These are phyloP conservation scores for Spondyliosoma cantharus DNA, from an alignment of 2,797 vertebrate species.

Conservation along the genomic window DNA sequence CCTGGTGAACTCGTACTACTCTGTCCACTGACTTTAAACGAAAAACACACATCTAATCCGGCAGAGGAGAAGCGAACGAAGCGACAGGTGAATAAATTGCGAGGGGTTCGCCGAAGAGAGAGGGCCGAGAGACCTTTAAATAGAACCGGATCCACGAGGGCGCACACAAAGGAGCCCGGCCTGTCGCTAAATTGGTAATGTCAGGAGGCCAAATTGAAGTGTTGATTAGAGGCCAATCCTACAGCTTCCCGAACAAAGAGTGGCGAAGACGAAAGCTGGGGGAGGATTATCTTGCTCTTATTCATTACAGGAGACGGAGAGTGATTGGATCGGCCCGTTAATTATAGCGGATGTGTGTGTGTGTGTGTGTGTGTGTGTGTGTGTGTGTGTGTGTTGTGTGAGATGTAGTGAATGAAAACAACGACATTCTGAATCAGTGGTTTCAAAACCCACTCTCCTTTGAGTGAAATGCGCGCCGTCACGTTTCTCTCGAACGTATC, in stretches of 20 bases:
- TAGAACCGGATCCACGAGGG: constrained; percentile 32
- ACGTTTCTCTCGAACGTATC: too few species aligned
- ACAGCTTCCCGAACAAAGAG: constrained; percentile 65
- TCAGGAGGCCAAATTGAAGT: constrained; percentile 68
- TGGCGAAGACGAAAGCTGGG: constrained; percentile 43
- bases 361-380: not conserved
- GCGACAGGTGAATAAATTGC: constrained; percentile 43
- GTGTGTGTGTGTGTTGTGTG: not conserved
- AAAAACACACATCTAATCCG: constrained; percentile 30
- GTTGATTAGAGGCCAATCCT: constrained; percentile 67
- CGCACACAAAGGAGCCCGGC: constrained; percentile 61
- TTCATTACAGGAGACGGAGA: constrained; percentile 50
- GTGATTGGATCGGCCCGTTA: constrained; percentile 56
- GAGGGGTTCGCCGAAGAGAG: constrained; percentile 20
- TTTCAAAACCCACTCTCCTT: not conserved
- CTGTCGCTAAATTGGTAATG: constrained; percentile 57
- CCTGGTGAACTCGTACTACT: not conserved
- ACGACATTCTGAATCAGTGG: constrained; percentile 9
- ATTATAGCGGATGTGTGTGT: constrained; percentile 37
- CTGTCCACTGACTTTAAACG: not conserved
- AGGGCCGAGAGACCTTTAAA: constrained; percentile 46
- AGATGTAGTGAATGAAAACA: constrained; percentile 52
- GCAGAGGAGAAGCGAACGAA: constrained; percentile 27
- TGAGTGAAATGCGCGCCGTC: not conserved
- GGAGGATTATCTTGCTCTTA: constrained; percentile 55